Conservation (phyloP, 2,797 vertebrate genomes). For the Anguilla marmorata region DNA sequence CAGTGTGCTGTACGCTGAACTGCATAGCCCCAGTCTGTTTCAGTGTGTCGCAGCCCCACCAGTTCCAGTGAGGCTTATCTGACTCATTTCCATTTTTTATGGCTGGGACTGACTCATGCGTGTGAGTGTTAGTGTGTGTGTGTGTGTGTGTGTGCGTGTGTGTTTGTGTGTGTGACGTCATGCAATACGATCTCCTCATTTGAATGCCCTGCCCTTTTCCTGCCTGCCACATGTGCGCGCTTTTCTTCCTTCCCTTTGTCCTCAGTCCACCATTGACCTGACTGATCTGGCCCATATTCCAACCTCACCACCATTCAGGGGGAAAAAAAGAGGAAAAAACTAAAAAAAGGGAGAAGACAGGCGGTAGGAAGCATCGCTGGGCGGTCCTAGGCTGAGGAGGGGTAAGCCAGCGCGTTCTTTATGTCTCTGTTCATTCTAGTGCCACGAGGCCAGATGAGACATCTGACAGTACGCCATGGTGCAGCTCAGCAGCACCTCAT, state of each 20-base stretch:
- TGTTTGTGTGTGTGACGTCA: neutral
- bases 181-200: neutral
- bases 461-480: neutral
- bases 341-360: neutral
- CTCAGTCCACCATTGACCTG: neutral
- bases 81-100: neutral
- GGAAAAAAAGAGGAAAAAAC: neutral
- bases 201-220: neutral
- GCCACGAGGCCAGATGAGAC: neutral
- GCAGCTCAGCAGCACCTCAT: neutral
- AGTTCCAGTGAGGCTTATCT: neutral
- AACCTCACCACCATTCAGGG: too few relatives aligned
- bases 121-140: neutral
- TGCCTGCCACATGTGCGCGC: neutral
- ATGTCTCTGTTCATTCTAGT: neutral
- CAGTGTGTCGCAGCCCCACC: neutral
- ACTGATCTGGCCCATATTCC: neutral
- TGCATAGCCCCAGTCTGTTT: too few relatives aligned
- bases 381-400: neutral
- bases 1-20: neutral
- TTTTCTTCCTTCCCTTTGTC: conserved; percentile 16
- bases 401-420: neutral
- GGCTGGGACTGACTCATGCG: neutral
- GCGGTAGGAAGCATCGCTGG: neutral
- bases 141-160: neutral